These are phyloP conservation scores for Artibeus jamaicensis DNA, from an alignment of 2,797 vertebrate genomes.

Conservation along the genomic window DNA sequence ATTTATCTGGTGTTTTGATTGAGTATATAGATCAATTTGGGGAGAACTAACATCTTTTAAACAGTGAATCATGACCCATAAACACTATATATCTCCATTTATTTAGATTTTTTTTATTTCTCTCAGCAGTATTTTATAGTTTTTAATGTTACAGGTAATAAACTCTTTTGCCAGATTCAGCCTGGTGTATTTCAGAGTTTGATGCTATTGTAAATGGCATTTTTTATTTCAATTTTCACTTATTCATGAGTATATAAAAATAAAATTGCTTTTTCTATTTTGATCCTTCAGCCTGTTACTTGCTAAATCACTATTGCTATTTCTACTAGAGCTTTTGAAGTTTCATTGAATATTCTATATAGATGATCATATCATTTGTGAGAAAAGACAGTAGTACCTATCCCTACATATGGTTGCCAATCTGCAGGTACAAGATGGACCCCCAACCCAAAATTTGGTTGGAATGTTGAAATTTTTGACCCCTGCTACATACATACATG, in stretches of 20 bases:
- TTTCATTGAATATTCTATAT: not conserved
- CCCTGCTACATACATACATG: not conserved
- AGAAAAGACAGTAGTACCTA: not conserved
- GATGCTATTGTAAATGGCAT: not conserved
- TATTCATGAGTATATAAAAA: not conserved
- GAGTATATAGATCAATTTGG: not conserved
- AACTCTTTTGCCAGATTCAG: constrained; percentile 1
- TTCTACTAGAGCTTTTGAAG: not conserved
- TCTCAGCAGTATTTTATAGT: not conserved
- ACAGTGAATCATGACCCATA: not conserved
- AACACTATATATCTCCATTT: not conserved
- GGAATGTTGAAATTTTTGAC: not conserved
- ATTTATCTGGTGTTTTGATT: not conserved
- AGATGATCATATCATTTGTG: not conserved
- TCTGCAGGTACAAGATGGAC: not conserved
- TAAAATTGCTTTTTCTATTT: not conserved
- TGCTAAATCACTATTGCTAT: not conserved
- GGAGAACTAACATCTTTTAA: not conserved
- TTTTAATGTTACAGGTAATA: not conserved
- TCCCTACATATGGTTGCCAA: not conserved
- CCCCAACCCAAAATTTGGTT: not conserved
- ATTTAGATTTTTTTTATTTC: not conserved
- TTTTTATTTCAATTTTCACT: not conserved
- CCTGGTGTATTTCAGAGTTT: not conserved
- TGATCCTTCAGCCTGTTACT: not conserved